These are phyloP conservation scores for Byasa hedistus DNA, from an alignment of 2,888 invertebrate genomes.

Conservation along the genomic window DNA sequence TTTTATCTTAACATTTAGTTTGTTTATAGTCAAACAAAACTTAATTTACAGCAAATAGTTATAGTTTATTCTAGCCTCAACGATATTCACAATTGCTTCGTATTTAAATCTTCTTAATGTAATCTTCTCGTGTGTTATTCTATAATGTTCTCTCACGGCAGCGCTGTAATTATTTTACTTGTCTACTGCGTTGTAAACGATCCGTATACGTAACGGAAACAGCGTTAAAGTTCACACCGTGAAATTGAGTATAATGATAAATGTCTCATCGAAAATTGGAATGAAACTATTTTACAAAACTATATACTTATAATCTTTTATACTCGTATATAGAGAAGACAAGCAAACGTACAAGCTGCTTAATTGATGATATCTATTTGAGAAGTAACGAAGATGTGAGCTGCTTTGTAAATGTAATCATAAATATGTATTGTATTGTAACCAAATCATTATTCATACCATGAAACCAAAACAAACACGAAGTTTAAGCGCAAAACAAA, in stretches of 20 bases:
- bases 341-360: too few relatives aligned
- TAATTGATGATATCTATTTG: too few relatives aligned
- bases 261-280: conserved; percentile 5
- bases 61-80: not conserved
- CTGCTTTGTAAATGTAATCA: not conserved
- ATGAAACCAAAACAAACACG: not conserved
- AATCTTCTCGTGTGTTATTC: not conserved
- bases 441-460: not conserved
- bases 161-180: conserved; percentile 20
- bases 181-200: conserved; percentile 19
- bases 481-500: not conserved
- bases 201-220: conserved; percentile 16
- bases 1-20: too few relatives aligned
- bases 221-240: conserved; percentile 18
- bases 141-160: not conserved
- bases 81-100: not conserved
- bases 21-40: too few relatives aligned
- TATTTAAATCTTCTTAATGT: not conserved
- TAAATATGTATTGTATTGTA: not conserved
- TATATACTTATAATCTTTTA: not conserved
- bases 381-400: too few relatives aligned
- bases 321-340: too few relatives aligned
- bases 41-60: not conserved
- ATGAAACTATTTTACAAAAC: not conserved
- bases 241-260: conserved; percentile 28